Conservation (phyloP, 2,797 vertebrate genomes). For the Neosalanx taihuensis region DNA sequence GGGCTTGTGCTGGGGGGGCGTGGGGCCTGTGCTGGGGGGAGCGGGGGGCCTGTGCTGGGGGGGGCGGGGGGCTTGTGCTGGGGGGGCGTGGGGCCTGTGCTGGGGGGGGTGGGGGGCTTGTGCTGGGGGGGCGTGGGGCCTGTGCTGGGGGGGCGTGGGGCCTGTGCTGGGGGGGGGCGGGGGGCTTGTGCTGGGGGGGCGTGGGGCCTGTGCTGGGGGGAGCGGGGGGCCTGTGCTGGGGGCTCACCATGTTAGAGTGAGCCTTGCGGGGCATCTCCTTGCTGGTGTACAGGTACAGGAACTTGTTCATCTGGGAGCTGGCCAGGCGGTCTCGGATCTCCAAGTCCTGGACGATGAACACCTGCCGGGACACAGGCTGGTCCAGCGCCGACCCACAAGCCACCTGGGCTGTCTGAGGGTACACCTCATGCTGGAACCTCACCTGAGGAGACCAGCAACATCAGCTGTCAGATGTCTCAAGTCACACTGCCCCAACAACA, state of each 20-base stretch:
- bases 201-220: background rate
- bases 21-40: no score
- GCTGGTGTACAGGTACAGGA: conserved; percentile 95
- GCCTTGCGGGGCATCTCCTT: conserved; percentile 98
- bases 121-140: background rate
- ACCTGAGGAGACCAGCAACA: conserved; percentile 69
- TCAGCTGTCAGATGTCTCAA: background rate
- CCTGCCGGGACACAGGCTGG: conserved; percentile 90
- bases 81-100: no score
- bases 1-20: no score
- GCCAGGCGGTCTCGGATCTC: conserved; percentile 95
- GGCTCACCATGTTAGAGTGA: conserved; percentile 93
- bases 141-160: background rate
- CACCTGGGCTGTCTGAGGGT: conserved; percentile 70
- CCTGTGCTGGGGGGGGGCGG: background rate
- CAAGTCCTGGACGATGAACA: conserved; percentile 92
- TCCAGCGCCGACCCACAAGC: conserved; percentile 69
- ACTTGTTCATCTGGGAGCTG: conserved; percentile 98
- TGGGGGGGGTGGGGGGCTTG: no score
- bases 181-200: background rate
- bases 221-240: no score
- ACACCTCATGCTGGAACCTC: conserved; percentile 96
- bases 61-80: no score
- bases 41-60: no score
- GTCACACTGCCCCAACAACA: background rate